Percentiles rank a stretch among this genome's conserved stretches.
These are phyloP conservation scores for Rhagonycha fulva DNA, from an alignment of 2,888 invertebrate genomes.

Conservation along the genomic window DNA sequence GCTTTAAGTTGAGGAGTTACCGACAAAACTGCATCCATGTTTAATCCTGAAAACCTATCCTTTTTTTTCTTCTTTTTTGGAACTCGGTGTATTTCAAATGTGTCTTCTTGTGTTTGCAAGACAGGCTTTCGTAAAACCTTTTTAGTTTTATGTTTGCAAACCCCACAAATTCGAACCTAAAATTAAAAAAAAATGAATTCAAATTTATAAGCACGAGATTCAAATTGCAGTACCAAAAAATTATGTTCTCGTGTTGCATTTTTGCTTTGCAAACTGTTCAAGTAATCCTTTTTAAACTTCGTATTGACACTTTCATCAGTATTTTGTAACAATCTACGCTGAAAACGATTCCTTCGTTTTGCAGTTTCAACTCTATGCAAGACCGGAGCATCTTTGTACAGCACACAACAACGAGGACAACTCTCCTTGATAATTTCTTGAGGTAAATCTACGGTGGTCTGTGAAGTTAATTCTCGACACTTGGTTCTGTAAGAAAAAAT, in stretches of 20 bases:
- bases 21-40: conserved; percentile 36
- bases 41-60: conserved; percentile 55
- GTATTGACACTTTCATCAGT: neutral
- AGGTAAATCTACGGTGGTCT: neutral
- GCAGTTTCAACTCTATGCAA: neutral
- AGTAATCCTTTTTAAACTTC: conserved; percentile 10
- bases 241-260: neutral
- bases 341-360: conserved; percentile 11
- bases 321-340: neutral
- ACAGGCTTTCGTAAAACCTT: conserved; percentile 21
- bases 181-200: conserved; percentile 27
- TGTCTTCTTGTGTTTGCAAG: neutral
- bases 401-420: conserved; percentile 15
- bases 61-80: conserved; percentile 47
- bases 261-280: conserved; percentile 7
- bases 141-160: conserved; percentile 38
- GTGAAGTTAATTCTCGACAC: conserved; percentile 1
- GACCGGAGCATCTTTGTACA: neutral
- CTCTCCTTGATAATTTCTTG: neutral
- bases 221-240: conserved; percentile 11
- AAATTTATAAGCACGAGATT: neutral
- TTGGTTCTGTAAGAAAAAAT: conserved; percentile 12
- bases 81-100: neutral
- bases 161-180: conserved; percentile 40
- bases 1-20: conserved; percentile 4